Conservation (phyloP, 1,140 invertebrate genomes). For the Atopsyche davidsoni region DNA sequence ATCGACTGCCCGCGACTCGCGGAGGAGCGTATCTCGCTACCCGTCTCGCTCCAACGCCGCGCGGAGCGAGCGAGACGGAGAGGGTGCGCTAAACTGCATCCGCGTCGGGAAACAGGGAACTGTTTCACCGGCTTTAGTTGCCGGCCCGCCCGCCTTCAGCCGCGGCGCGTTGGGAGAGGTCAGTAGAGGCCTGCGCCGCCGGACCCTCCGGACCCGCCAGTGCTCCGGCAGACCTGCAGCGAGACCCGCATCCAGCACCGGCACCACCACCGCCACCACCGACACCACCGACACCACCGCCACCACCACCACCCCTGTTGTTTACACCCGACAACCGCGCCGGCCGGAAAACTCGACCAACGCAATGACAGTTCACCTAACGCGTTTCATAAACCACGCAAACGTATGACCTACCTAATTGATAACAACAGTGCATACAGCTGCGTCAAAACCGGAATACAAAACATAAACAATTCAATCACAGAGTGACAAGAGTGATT, state of each 20-base stretch:
- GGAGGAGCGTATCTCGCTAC: constrained; percentile 1
- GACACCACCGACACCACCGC: background rate
- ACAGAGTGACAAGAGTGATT: no score
- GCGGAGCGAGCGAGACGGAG: constrained; percentile 9
- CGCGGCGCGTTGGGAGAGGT: constrained; percentile 47
- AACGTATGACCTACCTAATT: background rate
- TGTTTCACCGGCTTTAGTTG: constrained; percentile 22
- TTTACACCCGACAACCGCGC: background rate
- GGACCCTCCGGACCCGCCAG: background rate
- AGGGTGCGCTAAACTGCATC: constrained; percentile 13
- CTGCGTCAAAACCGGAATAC: no score
- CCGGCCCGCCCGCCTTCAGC: constrained; percentile 40
- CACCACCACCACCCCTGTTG: background rate
- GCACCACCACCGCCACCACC: constrained; percentile 2
- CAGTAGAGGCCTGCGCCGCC: constrained; percentile 31
- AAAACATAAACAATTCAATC: no score
- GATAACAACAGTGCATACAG: no score
- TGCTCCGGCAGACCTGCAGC: background rate
- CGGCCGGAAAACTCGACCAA: no score
- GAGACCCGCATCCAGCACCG: constrained; percentile 27
- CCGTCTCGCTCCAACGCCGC: background rate
- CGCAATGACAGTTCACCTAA: no score
- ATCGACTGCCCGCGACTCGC: background rate
- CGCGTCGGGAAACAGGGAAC: constrained; percentile 38
- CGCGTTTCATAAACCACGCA: background rate